A percentile compares a stretch with the other conserved stretches of the same genome.
Conservation (phyloP, 2,797 vertebrate genomes). For the Pristis pectinata region DNA sequence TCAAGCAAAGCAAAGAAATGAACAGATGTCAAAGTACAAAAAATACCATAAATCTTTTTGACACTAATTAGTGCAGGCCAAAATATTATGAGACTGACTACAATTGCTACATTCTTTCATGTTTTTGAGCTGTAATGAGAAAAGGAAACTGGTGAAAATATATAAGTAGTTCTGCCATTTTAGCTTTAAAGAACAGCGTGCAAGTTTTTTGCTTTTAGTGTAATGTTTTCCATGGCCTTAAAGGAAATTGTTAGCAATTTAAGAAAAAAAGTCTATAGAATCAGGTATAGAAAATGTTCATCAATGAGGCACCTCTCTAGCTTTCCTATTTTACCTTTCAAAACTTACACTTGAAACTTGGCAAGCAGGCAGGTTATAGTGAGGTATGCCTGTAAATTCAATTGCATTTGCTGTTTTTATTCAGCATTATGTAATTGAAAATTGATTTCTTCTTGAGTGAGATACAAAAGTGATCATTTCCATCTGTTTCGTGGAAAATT, state of each 20-base stretch:
- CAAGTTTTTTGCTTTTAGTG: not conserved
- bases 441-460: no score
- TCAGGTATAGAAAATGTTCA: not conserved
- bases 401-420: no score
- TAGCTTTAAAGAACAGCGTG: not conserved
- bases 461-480: no score
- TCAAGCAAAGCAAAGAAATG: constrained; percentile 24
- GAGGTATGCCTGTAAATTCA: not conserved
- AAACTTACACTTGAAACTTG: not conserved
- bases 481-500: no score
- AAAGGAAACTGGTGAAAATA: constrained; percentile 23
- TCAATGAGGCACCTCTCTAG: not conserved
- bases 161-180: constrained; percentile 13
- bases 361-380: not conserved
- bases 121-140: constrained; percentile 32
- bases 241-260: not conserved
- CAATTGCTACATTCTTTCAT: constrained; percentile 31
- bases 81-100: constrained; percentile 29
- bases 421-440: no score
- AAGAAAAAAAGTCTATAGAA: not conserved
- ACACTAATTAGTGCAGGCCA: constrained; percentile 29
- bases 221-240: not conserved
- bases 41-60: constrained; percentile 36
- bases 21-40: constrained; percentile 35
- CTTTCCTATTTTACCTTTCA: not conserved